Base-by-base conservation (phyloP, 2,113 vertebrate genomes). In the Suricata suricatta region DNA sequence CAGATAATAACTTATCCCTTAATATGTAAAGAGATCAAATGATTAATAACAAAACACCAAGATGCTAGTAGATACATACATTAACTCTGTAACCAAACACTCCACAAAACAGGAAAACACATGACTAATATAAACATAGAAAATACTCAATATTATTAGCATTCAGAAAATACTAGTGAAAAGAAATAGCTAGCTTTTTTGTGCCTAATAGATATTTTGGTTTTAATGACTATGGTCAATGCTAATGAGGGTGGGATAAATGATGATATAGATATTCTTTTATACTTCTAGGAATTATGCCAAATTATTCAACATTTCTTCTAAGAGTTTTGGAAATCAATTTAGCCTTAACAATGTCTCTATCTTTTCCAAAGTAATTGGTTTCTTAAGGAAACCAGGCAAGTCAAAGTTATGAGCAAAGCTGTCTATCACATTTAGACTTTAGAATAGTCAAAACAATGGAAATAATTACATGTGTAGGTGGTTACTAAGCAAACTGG, bases 241-340 rank as follows among this genome's bases (percentile, higher is more conserved):
- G 47, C 50, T 47, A 87, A 86, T 60, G 50, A 69, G 47, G 11
- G n/a, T 47, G 7, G 13, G n/a, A 92, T 31, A 87, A 64, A 50
- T 79, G 17, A 47, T 31, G 80, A 63, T 25, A 47, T 6, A 87
- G 21, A 63, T 64, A 47, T 44, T 47, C 12, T 77, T 47, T 86
- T 47, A 64, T 6, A 50, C 27, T 90, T 33, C 57, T 71, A 82
- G 44, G 63, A n/a, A 76, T 7, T 33, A 33, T 57, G 41, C 35
- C 76, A 90, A 90, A 19, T 83, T 64, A 35, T 38, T 57, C 69
- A 87, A 44, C 10, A 21, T 95, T 76, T 82, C 29, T 69, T 4
- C n/a, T 93, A 52, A 76, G 2, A 90, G 25, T 81, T 87, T 44
- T 90, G 14, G 74, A 97, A 90, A 87, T 81, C 50, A 76, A 63